Conservation (phyloP, 2,888 invertebrate species). For the Meghimatium bilineatum region DNA sequence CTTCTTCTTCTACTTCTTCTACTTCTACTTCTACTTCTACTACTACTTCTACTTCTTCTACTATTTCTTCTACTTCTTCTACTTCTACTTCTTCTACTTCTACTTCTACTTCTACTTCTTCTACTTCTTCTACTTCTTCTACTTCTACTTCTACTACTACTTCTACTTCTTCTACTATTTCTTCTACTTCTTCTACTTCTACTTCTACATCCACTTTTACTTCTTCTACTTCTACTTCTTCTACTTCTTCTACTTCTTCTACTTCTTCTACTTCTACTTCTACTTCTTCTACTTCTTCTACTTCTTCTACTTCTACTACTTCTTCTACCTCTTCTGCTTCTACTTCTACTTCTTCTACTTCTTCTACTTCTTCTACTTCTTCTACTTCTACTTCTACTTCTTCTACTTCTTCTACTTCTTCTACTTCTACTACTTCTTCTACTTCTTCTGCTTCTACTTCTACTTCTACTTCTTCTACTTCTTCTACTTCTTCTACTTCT, state of each 20-base stretch:
- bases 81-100: neutral
- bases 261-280: conserved; percentile 11
- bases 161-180: conserved; percentile 13
- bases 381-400: neutral
- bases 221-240: conserved; percentile 22
- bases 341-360: neutral
- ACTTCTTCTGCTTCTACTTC: neutral
- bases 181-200: too few relatives aligned
- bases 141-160: neutral
- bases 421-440: neutral
- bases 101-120: neutral
- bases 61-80: too few relatives aligned
- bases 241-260: conserved; percentile 16
- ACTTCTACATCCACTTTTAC: too few relatives aligned
- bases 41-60: conserved; percentile 24
- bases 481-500: conserved; percentile 9
- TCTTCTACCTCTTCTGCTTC: neutral
- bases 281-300: conserved; percentile 5
- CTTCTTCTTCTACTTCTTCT: neutral
- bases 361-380: neutral
- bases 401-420: neutral
- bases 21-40: conserved; percentile 12
- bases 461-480: neutral
- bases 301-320: conserved; percentile 8
- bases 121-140: neutral